These are phyloP conservation scores for Ischnura elegans DNA, from an alignment of 2,888 invertebrate genomes.

Conservation along the genomic window DNA sequence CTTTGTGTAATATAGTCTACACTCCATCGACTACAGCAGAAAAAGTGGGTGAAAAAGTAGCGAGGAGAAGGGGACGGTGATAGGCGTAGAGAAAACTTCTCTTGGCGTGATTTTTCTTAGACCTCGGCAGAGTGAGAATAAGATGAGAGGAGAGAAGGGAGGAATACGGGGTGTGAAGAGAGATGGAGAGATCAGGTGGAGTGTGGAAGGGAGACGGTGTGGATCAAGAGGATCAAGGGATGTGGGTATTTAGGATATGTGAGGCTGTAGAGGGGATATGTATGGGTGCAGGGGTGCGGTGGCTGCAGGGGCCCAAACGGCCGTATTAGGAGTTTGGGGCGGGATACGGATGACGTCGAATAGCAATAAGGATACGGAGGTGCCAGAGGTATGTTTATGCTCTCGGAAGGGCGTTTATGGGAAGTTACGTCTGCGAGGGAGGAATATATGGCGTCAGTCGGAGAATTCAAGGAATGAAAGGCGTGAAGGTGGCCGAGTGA, in stretches of 20 bases:
- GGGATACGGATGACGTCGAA: background rate
- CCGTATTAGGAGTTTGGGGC: background rate
- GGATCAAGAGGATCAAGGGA: background rate
- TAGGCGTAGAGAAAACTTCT: too few species aligned
- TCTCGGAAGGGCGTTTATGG: background rate
- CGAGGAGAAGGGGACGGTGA: too few species aligned
- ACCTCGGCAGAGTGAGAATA: too few species aligned
- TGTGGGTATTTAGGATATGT: constrained; percentile 1
- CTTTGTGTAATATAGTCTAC: too few species aligned
- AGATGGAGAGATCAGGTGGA: constrained; percentile 14
- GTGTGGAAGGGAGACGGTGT: background rate
- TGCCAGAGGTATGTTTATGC: background rate
- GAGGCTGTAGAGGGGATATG: background rate
- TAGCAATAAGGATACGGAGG: background rate
- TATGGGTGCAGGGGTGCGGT: background rate
- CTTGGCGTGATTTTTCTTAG: too few species aligned
- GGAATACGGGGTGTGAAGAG: background rate
- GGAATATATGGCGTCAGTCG: too few species aligned
- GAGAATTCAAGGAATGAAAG: too few species aligned
- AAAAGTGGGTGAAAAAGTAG: too few species aligned
- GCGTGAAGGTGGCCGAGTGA: too few species aligned
- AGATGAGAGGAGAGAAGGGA: background rate
- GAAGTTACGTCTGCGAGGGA: background rate
- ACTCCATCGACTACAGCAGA: too few species aligned
- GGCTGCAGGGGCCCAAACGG: background rate